These are phyloP conservation scores for Calyptommatus sinebrachiatus DNA, from an alignment of 2,113 vertebrate genomes.

Conservation along the genomic window DNA sequence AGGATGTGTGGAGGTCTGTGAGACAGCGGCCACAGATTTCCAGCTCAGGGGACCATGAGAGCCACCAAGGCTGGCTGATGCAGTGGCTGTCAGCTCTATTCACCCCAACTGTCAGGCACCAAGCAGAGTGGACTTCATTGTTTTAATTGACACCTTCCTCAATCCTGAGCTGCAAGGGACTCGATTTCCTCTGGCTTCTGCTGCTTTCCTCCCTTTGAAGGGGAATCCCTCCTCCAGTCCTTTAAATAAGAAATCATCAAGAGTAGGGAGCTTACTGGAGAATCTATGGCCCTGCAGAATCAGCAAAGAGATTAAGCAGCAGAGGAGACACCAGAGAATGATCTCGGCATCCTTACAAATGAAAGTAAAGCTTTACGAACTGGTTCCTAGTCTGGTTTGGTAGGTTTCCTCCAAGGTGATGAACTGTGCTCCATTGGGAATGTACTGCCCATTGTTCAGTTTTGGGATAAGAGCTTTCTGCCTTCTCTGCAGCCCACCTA, in stretches of 20 bases:
- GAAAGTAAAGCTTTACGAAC: background rate
- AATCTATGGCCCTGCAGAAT: slow-evolving; percentile 1
- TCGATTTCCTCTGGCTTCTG: slow-evolving; percentile 53
- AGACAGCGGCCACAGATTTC: slow-evolving; percentile 53
- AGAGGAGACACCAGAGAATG: slow-evolving; percentile 16
- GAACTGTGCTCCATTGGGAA: background rate
- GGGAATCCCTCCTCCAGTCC: slow-evolving; percentile 5
- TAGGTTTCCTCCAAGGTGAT: background rate
- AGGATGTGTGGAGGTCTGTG: slow-evolving; percentile 56
- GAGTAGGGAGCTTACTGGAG: background rate
- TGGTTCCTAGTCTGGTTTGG: background rate
- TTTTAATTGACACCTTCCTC: slow-evolving; percentile 90
- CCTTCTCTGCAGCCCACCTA: no score
- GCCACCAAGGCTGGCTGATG: slow-evolving; percentile 78
- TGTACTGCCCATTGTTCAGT: no score
- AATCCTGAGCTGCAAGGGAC: slow-evolving; percentile 51
- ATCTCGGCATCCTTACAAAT: background rate
- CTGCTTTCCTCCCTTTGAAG: slow-evolving; percentile 32
- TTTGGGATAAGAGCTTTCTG: no score
- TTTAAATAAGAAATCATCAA: fast-evolving
- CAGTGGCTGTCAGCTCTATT: slow-evolving; percentile 89
- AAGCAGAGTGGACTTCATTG: slow-evolving; percentile 74
- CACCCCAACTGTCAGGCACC: slow-evolving; percentile 84
- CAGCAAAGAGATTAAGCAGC: background rate
- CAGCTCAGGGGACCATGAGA: slow-evolving; percentile 56